Evolutionary conservation across 2,888 invertebrate species (phyloP).

Genomic region (Eupithecia insigniata): DNA sequence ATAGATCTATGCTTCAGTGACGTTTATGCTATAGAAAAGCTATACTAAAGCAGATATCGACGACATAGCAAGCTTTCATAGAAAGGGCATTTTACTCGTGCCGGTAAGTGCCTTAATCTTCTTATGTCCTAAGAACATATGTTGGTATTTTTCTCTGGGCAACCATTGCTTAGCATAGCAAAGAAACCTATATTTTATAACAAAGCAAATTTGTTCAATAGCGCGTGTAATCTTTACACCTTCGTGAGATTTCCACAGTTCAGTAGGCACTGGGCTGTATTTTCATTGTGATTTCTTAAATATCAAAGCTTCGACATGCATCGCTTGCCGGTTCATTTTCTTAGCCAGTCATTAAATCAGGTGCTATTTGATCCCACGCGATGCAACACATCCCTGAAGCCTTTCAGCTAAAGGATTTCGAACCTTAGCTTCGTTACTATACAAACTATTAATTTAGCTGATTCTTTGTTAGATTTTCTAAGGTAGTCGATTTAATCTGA

Average conservation of each 20-base stretch:
- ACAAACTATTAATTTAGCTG: conserved; percentile 12
- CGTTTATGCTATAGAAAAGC: too few species aligned
- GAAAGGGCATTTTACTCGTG: too few species aligned
- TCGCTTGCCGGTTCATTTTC: conserved; percentile 25
- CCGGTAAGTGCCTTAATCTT: too few species aligned
- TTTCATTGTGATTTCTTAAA: conserved; percentile 51
- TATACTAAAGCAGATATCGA: too few species aligned
- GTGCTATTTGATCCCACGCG: conserved; percentile 57
- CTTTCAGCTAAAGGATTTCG: conserved; percentile 21
- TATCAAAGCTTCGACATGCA: conserved; percentile 44
- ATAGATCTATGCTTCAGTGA: too few species aligned
- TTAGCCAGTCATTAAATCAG: conserved; percentile 62
- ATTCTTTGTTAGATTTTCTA: conserved; percentile 51
- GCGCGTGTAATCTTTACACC: conserved; percentile 43
- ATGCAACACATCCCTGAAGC: conserved; percentile 1
- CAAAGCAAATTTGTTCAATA: conserved; percentile 34
- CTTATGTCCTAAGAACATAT: not conserved
- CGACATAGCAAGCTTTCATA: too few species aligned
- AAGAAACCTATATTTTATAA: not conserved
- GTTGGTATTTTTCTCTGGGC: not conserved
- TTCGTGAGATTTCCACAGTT: conserved; percentile 39
- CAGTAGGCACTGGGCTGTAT: conserved; percentile 39
- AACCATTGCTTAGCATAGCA: not conserved
- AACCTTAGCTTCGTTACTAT: conserved; percentile 13
- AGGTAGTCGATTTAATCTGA: conserved; percentile 71